Evolutionary conservation across 2,113 vertebrate species (phyloP).

Genomic region (Panthera leo): DNA sequence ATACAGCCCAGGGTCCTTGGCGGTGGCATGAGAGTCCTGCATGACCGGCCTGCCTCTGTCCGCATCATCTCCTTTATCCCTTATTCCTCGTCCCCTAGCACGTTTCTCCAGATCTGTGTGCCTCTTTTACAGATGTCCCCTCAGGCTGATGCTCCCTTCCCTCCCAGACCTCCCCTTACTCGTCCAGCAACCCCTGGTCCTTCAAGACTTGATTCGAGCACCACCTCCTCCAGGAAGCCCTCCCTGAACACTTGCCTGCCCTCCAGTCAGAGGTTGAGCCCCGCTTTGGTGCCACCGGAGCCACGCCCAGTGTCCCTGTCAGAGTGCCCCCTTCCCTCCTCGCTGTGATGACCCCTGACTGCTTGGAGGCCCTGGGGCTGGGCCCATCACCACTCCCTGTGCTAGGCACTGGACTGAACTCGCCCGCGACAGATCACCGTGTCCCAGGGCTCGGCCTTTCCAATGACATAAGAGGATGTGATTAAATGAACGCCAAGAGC

Average conservation of each 20-base stretch:
- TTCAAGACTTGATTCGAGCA: not conserved
- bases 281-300: too few relatives aligned
- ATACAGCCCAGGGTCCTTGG: not conserved
- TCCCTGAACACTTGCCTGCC: not conserved
- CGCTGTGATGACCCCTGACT: rapidly evolving
- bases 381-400: not conserved
- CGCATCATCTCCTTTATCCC: not conserved
- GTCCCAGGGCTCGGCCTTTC: not conserved
- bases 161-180: not conserved
- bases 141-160: not conserved
- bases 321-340: not conserved
- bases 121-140: not conserved
- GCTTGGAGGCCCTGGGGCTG: not conserved
- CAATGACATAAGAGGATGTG: rapidly evolving
- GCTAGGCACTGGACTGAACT: not conserved
- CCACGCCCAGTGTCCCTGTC: too few relatives aligned
- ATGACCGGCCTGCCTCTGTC: not conserved
- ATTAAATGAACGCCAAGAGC: rapidly evolving
- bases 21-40: not conserved
- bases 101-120: not conserved
- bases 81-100: not conserved
- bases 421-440: rapidly evolving
- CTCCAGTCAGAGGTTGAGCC: not conserved
- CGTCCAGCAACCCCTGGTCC: not conserved
- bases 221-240: not conserved